Percentiles rank a stretch among this genome's conserved stretches.
Conservation (phyloP, 2,113 vertebrate genomes). For the Campylorhamphus procurvoides region DNA sequence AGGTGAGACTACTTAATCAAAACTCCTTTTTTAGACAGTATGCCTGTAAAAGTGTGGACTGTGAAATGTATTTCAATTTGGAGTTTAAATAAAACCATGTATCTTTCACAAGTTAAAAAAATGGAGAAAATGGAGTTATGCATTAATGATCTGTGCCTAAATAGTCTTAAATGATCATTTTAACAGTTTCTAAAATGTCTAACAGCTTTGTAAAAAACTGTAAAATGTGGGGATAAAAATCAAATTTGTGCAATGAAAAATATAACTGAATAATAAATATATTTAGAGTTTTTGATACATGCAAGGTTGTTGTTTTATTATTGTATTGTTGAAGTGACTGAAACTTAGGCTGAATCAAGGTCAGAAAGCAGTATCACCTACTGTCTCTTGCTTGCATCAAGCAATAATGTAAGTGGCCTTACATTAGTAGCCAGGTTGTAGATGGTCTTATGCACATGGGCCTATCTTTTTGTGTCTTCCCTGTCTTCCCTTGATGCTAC, state of each 20-base stretch:
- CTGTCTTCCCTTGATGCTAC: not conserved
- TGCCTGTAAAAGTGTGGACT: not conserved
- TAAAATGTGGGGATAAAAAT: constrained; percentile 52
- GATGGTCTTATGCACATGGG: not conserved
- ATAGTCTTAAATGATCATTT: constrained; percentile 58
- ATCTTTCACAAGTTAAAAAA: constrained; percentile 9
- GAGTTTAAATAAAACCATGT: constrained; percentile 17
- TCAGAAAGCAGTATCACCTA: not conserved
- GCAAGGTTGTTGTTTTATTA: not conserved
- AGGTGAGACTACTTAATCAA: constrained; percentile 39
- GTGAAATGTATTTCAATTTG: constrained; percentile 34
- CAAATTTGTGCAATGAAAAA: constrained; percentile 68
- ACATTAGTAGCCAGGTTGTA: not conserved
- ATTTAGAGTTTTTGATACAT: constrained; percentile 54
- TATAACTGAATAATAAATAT: constrained; percentile 71
- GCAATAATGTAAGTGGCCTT: not conserved
- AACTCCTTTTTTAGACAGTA: not conserved
- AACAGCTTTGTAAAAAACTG: constrained; percentile 64
- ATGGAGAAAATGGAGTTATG: constrained; percentile 28
- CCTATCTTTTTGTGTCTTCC: not conserved
- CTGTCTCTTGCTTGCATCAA: not conserved
- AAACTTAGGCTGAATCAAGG: not conserved
- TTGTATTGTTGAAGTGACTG: not conserved
- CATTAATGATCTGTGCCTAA: constrained; percentile 76
- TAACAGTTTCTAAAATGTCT: constrained; percentile 66